A percentile compares a stretch with the other conserved stretches of the same genome.
phyloP scores from a whole-genome alignment of 2,113 vertebrate species.

The Lophotis ruficrista region DNA sequence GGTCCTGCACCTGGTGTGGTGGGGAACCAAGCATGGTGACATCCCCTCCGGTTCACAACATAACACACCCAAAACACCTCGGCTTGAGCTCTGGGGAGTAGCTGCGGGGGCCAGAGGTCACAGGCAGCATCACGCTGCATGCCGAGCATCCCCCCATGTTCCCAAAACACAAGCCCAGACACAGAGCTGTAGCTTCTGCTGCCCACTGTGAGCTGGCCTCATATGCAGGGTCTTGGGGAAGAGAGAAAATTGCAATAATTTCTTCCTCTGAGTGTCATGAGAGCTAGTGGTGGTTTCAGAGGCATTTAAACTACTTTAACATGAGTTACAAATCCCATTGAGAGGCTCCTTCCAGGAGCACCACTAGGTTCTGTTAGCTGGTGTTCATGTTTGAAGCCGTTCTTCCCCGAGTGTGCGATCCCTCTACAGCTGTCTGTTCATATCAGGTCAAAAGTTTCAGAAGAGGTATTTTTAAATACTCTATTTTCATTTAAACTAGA shows the following conservation, averaged over 20 bases:
- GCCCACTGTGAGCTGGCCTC: not conserved
- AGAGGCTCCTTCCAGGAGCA: not conserved
- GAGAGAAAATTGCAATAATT: not conserved
- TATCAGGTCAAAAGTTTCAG: not conserved
- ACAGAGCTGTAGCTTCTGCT: not conserved
- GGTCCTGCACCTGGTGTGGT: rapidly evolving
- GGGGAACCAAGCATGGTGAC: rapidly evolving
- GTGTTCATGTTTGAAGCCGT: not conserved
- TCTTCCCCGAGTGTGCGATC: not conserved
- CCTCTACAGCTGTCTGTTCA: not conserved
- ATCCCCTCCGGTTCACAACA: not conserved
- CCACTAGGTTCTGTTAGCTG: not conserved
- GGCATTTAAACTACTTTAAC: not conserved
- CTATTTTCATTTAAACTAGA: not conserved
- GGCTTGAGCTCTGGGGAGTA: not conserved
- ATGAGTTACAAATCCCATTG: not conserved
- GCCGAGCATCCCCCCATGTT: not conserved
- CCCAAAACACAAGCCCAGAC: not conserved
- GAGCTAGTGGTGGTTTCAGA: not conserved
- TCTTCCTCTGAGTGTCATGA: not conserved
- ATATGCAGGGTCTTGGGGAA: not conserved
- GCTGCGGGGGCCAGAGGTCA: not conserved
- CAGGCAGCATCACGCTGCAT: rapidly evolving
- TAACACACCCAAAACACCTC: not conserved
- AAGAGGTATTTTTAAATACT: not conserved